Base-by-base conservation (phyloP, 2,113 vertebrate species). In the Ptilorrhoa leucosticta region DNA sequence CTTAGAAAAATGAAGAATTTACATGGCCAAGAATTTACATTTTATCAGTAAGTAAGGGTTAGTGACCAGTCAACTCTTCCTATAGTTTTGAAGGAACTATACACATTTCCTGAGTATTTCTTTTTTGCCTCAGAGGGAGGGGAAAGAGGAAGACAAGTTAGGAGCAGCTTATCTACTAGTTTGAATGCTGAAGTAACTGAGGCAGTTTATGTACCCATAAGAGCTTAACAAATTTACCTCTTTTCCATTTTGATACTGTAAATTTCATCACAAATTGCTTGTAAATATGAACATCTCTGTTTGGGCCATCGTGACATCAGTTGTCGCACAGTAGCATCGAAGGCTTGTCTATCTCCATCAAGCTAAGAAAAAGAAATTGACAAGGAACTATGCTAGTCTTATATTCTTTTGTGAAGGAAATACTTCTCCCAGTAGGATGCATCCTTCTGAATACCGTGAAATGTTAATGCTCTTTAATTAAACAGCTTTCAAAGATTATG, bases 221-320 rank as follows among this genome's bases (percentile, higher is more conserved):
- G n/a, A 93, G 17, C 37, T 39, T 81, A 78, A 79, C 6, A 79
- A 45, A 69, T 84, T 86, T 97, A 99, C 99, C 98, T 98, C 97
- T 99, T 99, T 58, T 95, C 97, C 33, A 99, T 98, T 97, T 99
- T 99, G 92, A 99, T 98, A 71, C 97, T 98, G 92, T 99, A 98
- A 88, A 99, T 99, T 98, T 99, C 99, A 39, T 99, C 99, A 85
- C 99, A 99, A 94, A 99, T 98, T 82, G 97, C 97, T 96, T 99
- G 99, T 76, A 99, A 97, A 95, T 99, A 99, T 3, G 96, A 94
- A 60, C 68, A 97, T 89, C 99, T 98, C 93, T 99, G 99, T 97
- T 99, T 99, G 35, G 99, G 99, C 57, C 99, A 98, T 61, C 97
- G 98, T 40, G 98, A 99, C 91, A 99, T 95, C 95, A 99, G 96